These are phyloP conservation scores for Apis dorsata DNA, from an alignment of 1,140 invertebrate species.

Conservation along the genomic window DNA sequence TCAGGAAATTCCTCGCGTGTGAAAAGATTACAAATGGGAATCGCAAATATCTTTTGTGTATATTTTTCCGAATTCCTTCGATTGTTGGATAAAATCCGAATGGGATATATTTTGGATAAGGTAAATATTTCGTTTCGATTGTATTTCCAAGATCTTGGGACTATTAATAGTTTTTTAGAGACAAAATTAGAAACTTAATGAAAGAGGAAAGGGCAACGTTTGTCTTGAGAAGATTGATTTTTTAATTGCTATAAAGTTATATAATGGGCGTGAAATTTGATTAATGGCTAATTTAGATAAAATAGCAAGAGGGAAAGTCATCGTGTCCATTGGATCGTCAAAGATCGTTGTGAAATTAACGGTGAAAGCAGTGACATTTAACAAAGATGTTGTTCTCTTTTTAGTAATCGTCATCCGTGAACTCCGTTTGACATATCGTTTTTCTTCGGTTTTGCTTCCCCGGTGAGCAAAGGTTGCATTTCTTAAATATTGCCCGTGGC, in stretches of 20 bases:
- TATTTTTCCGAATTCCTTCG: too few relatives aligned
- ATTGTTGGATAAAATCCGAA: too few relatives aligned
- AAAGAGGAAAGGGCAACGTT: not conserved
- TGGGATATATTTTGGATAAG: too few relatives aligned
- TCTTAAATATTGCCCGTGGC: constrained; percentile 18
- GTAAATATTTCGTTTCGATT: too few relatives aligned
- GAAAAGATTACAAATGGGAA: too few relatives aligned
- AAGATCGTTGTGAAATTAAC: not conserved
- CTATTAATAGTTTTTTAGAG: not conserved
- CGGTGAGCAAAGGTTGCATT: not conserved
- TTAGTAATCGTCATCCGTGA: constrained; percentile 19
- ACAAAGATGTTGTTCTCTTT: not conserved
- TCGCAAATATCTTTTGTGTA: too few relatives aligned
- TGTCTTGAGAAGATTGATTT: too few relatives aligned
- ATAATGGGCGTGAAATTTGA: too few relatives aligned
- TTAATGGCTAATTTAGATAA: not conserved
- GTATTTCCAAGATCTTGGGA: not conserved
- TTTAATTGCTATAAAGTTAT: not conserved
- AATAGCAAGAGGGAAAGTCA: not conserved
- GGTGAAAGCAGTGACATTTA: constrained; percentile 35
- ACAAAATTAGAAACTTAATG: not conserved
- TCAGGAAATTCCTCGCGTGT: too few relatives aligned
- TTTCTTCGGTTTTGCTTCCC: not conserved
- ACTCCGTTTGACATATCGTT: constrained; percentile 28
- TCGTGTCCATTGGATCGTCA: not conserved